Evolutionary conservation across 2,797 vertebrate genomes (phyloP).

Genomic region (Paramormyrops hopkinsi): DNA sequence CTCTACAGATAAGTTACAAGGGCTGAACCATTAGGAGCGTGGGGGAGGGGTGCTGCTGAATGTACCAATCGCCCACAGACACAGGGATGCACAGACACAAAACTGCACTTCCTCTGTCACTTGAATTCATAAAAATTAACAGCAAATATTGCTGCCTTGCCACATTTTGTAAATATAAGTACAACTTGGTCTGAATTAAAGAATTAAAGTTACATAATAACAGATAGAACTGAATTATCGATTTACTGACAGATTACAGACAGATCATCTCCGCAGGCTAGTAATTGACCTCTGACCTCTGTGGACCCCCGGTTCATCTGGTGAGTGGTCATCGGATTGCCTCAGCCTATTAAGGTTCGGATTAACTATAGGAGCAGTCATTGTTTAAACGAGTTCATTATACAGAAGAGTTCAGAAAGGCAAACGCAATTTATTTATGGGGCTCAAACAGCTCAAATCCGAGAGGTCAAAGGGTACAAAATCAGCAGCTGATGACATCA

Average conservation of each 20-base stretch:
- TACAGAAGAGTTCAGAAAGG: constrained; percentile 21
- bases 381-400: constrained; percentile 38
- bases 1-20: not conserved
- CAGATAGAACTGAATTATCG: not conserved
- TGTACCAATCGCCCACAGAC: not conserved
- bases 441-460: not conserved
- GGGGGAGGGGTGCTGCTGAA: not conserved
- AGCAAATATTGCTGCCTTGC: not conserved
- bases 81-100: not conserved
- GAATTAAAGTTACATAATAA: not conserved
- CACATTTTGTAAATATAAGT: not conserved
- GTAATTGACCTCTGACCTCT: constrained; percentile 4
- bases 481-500: constrained; percentile 6
- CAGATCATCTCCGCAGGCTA: constrained; percentile 33
- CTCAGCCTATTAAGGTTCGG: constrained; percentile 43
- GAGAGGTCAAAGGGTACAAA: not conserved
- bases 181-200: not conserved
- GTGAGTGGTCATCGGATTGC: constrained; percentile 39
- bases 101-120: not conserved
- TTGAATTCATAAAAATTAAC: not conserved
- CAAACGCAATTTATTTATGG: constrained; percentile 19
- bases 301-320: not conserved
- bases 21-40: not conserved
- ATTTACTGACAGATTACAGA: constrained; percentile 23
- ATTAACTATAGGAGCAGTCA: constrained; percentile 44